phyloP scores from a whole-genome alignment of 2,113 vertebrate genomes.

The Vulpes vulpes region DNA sequence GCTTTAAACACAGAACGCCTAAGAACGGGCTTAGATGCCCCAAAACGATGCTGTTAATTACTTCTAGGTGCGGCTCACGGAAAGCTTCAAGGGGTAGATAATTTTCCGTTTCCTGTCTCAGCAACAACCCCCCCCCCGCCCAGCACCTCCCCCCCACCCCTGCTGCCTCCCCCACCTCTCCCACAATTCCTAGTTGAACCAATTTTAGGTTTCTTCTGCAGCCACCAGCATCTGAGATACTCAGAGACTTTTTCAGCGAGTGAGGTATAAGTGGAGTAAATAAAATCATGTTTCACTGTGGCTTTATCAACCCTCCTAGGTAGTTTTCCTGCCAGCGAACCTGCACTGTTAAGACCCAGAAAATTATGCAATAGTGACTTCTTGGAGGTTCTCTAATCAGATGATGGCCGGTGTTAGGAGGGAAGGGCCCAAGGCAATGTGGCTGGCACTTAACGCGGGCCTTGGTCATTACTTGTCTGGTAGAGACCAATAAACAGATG shows the following conservation, averaged over 20 bases:
- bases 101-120: conserved; percentile 48
- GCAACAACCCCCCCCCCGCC: too few relatives aligned
- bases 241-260: conserved; percentile 65
- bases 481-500: conserved; percentile 80
- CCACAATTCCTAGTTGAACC: background rate
- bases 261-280: conserved; percentile 75
- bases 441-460: conserved; percentile 70
- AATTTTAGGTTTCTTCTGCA: conserved; percentile 62
- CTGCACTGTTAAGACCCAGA: conserved; percentile 72
- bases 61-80: conserved; percentile 64
- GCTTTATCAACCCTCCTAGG: conserved; percentile 79
- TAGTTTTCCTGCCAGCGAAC: conserved; percentile 81
- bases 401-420: conserved; percentile 68
- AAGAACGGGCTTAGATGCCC: conserved; percentile 70
- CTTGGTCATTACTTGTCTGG: conserved; percentile 79
- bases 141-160: background rate
- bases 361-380: conserved; percentile 71
- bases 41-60: conserved; percentile 80
- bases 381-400: conserved; percentile 77
- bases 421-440: conserved; percentile 71
- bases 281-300: conserved; percentile 75
- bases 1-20: conserved; percentile 82
- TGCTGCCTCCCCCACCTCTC: background rate
- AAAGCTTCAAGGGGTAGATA: conserved; percentile 45
- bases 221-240: conserved; percentile 13